phyloP scores from a whole-genome alignment of 2,888 invertebrate genomes.

The Pseudanteris insignis region DNA sequence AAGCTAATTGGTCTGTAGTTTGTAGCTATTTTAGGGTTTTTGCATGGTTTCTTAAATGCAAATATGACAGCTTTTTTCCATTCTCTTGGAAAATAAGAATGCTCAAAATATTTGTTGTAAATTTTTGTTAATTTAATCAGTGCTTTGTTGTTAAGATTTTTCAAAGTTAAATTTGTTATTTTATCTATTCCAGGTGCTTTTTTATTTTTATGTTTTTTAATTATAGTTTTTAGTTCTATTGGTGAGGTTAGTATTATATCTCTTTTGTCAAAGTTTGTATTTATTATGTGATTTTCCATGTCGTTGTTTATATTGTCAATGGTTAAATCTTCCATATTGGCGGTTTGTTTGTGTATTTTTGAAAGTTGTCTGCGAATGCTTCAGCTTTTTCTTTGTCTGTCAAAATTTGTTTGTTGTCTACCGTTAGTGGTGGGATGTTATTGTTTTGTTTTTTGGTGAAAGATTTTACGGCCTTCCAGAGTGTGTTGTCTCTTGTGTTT shows the following conservation, averaged over 20 bases:
- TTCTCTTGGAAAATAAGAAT: conserved; percentile 4
- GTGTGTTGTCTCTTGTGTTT: neutral
- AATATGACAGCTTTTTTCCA: conserved; percentile 31
- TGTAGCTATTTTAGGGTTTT: neutral
- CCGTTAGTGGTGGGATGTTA: too few species aligned
- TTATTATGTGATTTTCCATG: neutral
- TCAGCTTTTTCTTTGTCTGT: neutral
- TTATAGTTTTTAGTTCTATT: neutral
- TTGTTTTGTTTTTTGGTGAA: too few species aligned
- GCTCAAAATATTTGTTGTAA: conserved; percentile 18
- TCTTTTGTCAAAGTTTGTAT: neutral
- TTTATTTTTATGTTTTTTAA: neutral
- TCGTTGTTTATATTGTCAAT: neutral
- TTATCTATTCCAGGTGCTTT: neutral
- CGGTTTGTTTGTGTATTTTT: neutral
- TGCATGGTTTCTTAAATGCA: conserved; percentile 23
- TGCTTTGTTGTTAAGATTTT: conserved; percentile 14
- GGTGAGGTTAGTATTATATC: neutral
- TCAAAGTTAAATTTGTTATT: neutral
- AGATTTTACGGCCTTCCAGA: too few species aligned
- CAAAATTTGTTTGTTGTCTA: too few species aligned
- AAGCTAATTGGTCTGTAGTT: conserved; percentile 32
- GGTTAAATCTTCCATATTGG: neutral
- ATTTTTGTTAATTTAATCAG: conserved; percentile 20
- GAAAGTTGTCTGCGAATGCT: neutral